These are phyloP conservation scores for Apodemia zela DNA, from an alignment of 2,888 invertebrate species.

Conservation along the genomic window DNA sequence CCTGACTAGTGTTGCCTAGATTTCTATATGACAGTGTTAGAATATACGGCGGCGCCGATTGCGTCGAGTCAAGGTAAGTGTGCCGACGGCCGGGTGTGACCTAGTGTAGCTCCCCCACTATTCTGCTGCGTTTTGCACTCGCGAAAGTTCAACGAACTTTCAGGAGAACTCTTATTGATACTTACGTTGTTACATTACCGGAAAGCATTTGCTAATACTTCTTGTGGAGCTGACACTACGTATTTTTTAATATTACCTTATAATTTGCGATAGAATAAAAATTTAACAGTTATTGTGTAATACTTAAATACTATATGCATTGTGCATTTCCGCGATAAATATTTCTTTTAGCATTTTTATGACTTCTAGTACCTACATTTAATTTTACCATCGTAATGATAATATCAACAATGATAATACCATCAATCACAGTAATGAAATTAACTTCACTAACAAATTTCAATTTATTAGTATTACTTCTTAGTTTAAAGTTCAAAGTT, in stretches of 20 bases:
- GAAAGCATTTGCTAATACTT: conserved; percentile 69
- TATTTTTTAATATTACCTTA: not conserved
- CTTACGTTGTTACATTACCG: conserved; percentile 77
- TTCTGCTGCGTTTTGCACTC: conserved; percentile 71
- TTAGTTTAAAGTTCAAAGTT: too few relatives aligned
- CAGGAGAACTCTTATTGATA: conserved; percentile 75
- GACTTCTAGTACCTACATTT: too few relatives aligned
- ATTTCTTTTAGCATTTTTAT: too few relatives aligned
- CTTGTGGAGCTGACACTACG: conserved; percentile 19
- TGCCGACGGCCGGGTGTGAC: conserved; percentile 77
- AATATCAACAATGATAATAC: too few relatives aligned
- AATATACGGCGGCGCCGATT: conserved; percentile 50
- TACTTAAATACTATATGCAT: not conserved
- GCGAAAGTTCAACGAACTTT: conserved; percentile 76
- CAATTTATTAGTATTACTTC: too few relatives aligned
- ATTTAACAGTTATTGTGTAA: not conserved
- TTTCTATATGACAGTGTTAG: conserved; percentile 56
- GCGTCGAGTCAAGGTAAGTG: conserved; percentile 79
- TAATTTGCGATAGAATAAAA: not conserved
- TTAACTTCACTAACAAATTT: too few relatives aligned
- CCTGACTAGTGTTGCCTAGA: conserved; percentile 59
- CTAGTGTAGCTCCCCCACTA: conserved; percentile 73
- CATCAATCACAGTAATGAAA: too few relatives aligned
- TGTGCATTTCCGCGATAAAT: too few relatives aligned
- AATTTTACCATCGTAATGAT: too few relatives aligned